A percentile compares a stretch with the other conserved stretches of the same genome.
Conservation (phyloP, 1,140 invertebrate genomes). For the Bombus consobrinus region DNA sequence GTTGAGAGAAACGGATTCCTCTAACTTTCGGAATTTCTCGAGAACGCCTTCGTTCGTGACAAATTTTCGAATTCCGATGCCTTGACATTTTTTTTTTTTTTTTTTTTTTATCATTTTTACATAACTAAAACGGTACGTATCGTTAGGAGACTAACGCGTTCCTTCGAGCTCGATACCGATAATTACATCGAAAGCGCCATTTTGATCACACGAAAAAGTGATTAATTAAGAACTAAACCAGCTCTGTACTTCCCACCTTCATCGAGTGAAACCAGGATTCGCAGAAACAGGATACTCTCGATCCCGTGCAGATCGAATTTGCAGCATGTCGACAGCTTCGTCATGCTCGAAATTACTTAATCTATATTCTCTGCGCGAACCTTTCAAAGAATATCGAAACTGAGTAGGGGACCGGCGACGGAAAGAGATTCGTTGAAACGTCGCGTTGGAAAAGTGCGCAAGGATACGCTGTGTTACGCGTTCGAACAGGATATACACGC, state of each 20-base stretch:
- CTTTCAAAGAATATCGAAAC: background rate
- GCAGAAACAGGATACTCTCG: background rate
- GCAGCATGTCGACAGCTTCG: background rate
- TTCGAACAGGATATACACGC: conserved; percentile 1
- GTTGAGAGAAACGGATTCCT: background rate
- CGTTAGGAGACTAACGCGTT: too few species aligned
- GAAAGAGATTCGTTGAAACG: conserved; percentile 24
- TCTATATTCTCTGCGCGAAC: conserved; percentile 16
- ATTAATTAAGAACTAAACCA: too few species aligned
- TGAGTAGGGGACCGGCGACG: background rate
- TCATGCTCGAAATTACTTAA: conserved; percentile 7
- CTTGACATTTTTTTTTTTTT: too few species aligned
- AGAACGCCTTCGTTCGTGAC: background rate
- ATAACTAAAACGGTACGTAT: too few species aligned
- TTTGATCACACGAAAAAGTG: too few species aligned
- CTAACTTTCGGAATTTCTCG: background rate
- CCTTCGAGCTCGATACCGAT: too few species aligned
- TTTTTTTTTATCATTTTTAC: too few species aligned
- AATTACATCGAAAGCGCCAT: too few species aligned
- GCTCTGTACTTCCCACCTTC: too few species aligned
- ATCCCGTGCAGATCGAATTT: background rate
- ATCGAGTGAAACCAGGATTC: background rate
- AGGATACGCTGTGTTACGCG: conserved; percentile 16
- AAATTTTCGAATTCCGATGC: background rate
- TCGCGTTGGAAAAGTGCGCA: conserved; percentile 16